Evolutionary conservation across 2,888 invertebrate species (phyloP).

Genomic region (Podotricha telesiphe): DNA sequence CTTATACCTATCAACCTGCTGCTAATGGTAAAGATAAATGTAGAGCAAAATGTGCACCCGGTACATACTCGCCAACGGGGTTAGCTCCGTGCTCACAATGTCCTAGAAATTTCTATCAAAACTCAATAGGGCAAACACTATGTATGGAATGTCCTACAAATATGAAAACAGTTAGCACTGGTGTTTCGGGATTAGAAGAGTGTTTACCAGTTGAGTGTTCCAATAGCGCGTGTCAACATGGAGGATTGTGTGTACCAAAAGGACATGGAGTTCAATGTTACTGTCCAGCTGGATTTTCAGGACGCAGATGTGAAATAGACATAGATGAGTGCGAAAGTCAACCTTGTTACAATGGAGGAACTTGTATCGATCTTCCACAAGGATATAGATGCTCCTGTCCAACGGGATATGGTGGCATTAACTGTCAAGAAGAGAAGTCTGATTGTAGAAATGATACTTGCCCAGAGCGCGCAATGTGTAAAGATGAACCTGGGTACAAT

Average conservation of each 20-base stretch:
- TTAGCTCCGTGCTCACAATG: conserved; percentile 96
- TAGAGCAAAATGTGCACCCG: conserved; percentile 93
- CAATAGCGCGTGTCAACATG: conserved; percentile 94
- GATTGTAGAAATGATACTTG: conserved; percentile 96
- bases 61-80: conserved; percentile 96
- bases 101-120: conserved; percentile 96
- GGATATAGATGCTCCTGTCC: conserved; percentile 95
- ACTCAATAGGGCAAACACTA: conserved; percentile 90
- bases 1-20: conserved; percentile 96
- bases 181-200: conserved; percentile 92
- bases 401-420: conserved; percentile 94
- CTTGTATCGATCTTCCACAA: conserved; percentile 95
- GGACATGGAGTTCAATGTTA: conserved; percentile 95
- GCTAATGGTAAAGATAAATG: conserved; percentile 92
- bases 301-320: conserved; percentile 95
- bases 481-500: conserved; percentile 94
- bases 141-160: conserved; percentile 96
- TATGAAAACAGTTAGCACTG: conserved; percentile 92
- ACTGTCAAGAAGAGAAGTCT: conserved; percentile 96
- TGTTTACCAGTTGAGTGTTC: conserved; percentile 94
- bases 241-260: conserved; percentile 94
- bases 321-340: conserved; percentile 97
- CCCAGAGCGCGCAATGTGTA: conserved; percentile 98
- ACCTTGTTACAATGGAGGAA: conserved; percentile 96
- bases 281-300: conserved; percentile 97